These are phyloP conservation scores for Orthosia gothica DNA, from an alignment of 2,888 invertebrate genomes.

Conservation along the genomic window DNA sequence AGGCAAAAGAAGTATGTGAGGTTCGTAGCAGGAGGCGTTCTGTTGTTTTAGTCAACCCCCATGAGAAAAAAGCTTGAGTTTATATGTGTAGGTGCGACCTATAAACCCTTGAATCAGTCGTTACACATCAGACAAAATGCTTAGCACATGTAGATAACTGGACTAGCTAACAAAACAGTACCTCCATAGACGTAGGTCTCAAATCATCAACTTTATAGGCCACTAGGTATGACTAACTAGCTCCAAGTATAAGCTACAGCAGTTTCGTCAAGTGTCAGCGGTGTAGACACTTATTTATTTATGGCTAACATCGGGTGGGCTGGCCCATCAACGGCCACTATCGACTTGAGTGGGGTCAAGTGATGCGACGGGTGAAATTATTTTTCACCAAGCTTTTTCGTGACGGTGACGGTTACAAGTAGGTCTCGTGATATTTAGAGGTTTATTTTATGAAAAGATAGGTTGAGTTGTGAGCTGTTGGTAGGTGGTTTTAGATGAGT, in stretches of 20 bases:
- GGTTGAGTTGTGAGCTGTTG: no score
- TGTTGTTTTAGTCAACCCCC: background rate
- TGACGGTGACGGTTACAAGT: constrained; percentile 37
- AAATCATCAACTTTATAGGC: constrained; percentile 21
- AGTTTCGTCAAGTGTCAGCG: constrained; percentile 68
- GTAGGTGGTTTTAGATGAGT: background rate
- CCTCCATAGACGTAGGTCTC: background rate
- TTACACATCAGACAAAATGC: no score
- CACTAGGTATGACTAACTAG: constrained; percentile 3
- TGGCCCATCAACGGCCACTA: constrained; percentile 71
- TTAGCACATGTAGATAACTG: background rate
- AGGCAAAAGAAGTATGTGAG: background rate
- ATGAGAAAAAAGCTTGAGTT: background rate
- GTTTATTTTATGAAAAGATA: constrained; percentile 32
- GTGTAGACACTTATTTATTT: constrained; percentile 78
- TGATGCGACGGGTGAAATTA: constrained; percentile 71
- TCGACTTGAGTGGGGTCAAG: constrained; percentile 79
- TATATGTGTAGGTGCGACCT: background rate
- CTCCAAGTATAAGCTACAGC: constrained; percentile 29
- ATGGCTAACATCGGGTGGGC: constrained; percentile 71
- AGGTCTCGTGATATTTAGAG: constrained; percentile 50
- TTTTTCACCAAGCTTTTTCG: constrained; percentile 72
- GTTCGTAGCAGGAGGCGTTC: background rate
- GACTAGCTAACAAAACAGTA: background rate
- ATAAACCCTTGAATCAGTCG: background rate